Evolutionary conservation across 2,888 invertebrate species (phyloP), one percentile per base, ranked within the genome.

Genomic region (Alloplasta piceator): DNA sequence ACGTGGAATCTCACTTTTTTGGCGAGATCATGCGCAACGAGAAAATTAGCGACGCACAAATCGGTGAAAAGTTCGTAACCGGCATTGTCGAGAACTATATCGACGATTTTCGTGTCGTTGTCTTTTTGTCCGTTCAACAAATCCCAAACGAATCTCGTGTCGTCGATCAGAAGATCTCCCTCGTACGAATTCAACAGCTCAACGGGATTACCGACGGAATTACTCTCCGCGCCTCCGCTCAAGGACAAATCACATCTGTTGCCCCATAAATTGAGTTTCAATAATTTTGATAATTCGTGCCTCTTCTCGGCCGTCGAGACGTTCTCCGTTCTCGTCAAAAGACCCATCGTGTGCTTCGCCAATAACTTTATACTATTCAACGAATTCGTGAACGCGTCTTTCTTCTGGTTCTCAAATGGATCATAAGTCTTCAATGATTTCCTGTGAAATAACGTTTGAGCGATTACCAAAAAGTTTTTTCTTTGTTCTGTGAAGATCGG

Each of bases 171-270:
- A 82, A 97, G 93, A 82, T 94, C 93, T 3, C 92, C 85, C 83
- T 95, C 93, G 64, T 96, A 92, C 1, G 91, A 89, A 7, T 93
- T 92, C 10, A 95, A 91, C 83, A 94, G 92, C 67, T 93, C 93
- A 63, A 96, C 88, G 1, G 95, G 94, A 90, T 95, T 92, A 0
- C 91, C 91, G 0, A 89, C 92, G 82, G 95, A 93, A 58, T 93
- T 93, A 60, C 94, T 93, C 75, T 95, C 94, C 52, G 94, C 94
- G 71, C 98, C 98, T 46, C 94, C 94, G 0, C 97, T 96, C 58
- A 99, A 93, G 0, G 98, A 98, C 66, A 99, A 92, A 93, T 99
- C 99, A 90, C 97, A 97, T 90, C 97, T 96, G 92, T 99, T 99
- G 0, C 98, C 97, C 99, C 99, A 99, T 9, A 99, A 93, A 88